Evolutionary conservation across 2,888 invertebrate genomes (phyloP).

Genomic region (Lysandra bellargus): DNA sequence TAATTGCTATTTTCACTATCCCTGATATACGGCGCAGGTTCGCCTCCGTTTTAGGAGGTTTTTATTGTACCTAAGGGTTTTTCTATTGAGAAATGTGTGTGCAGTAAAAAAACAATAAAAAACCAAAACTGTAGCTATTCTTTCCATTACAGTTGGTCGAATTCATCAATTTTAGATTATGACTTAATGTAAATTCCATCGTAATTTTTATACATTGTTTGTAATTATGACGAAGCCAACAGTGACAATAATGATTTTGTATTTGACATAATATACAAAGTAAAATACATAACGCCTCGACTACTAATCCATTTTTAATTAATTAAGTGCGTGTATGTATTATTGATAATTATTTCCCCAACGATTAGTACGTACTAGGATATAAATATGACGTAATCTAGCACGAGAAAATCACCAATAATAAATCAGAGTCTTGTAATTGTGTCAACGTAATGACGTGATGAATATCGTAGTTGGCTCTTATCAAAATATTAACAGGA

Average conservation of each 20-base stretch:
- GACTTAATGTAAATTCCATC: too few species aligned
- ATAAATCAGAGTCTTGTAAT: background rate
- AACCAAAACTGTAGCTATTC: background rate
- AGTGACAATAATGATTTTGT: too few species aligned
- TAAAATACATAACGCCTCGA: too few species aligned
- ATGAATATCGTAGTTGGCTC: background rate
- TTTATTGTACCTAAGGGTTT: conserved; percentile 23
- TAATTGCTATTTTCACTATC: conserved; percentile 66
- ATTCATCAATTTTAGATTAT: too few species aligned
- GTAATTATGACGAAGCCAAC: too few species aligned
- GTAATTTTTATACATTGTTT: too few species aligned
- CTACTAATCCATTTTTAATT: too few species aligned
- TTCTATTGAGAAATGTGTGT: conserved; percentile 6
- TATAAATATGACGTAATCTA: too few species aligned
- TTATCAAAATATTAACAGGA: conserved; percentile 22
- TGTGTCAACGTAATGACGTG: background rate
- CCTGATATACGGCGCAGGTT: conserved; percentile 67
- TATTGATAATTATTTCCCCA: too few species aligned
- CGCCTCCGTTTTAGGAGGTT: conserved; percentile 54
- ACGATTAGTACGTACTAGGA: too few species aligned
- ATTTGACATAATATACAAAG: too few species aligned
- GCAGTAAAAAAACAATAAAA: background rate
- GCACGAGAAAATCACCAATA: background rate
- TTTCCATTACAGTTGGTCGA: background rate
- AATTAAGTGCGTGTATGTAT: too few species aligned